Evolutionary conservation across 2,113 vertebrate species (phyloP).

Genomic region (Mellivora capensis): DNA sequence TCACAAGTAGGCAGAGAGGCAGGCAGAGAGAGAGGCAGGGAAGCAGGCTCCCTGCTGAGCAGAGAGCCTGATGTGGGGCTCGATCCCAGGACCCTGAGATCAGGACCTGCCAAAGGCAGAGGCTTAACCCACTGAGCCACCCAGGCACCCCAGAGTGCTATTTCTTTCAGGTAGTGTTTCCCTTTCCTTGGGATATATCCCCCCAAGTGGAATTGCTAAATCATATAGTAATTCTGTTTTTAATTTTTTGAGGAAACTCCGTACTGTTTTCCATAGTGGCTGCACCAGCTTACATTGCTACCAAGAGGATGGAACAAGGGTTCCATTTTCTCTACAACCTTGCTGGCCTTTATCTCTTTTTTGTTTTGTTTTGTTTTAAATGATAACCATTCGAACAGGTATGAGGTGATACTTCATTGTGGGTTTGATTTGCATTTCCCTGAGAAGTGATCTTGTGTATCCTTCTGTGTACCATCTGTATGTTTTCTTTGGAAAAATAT

Average conservation of each 20-base stretch:
- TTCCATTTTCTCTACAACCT: background rate
- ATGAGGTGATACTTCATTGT: background rate
- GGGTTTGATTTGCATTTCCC: background rate
- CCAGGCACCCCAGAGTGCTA: no score
- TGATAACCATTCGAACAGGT: background rate
- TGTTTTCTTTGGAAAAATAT: background rate
- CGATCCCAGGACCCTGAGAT: no score
- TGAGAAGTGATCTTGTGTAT: background rate
- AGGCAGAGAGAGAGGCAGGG: no score
- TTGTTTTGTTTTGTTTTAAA: background rate
- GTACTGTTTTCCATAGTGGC: background rate
- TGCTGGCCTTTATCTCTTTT: background rate
- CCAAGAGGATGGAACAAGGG: background rate
- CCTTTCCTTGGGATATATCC: background rate
- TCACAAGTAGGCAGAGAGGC: no score
- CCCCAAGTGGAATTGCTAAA: background rate
- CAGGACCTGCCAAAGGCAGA: no score
- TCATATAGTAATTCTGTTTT: background rate
- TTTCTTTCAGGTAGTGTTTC: background rate
- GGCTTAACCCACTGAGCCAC: no score
- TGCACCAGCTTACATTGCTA: background rate
- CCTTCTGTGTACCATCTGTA: background rate
- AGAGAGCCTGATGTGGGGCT: no score
- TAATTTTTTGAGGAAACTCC: background rate
- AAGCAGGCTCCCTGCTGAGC: no score